Conservation (phyloP, 92 coral and sea anemone species). For the Umimayanthus chanpuru region DNA sequence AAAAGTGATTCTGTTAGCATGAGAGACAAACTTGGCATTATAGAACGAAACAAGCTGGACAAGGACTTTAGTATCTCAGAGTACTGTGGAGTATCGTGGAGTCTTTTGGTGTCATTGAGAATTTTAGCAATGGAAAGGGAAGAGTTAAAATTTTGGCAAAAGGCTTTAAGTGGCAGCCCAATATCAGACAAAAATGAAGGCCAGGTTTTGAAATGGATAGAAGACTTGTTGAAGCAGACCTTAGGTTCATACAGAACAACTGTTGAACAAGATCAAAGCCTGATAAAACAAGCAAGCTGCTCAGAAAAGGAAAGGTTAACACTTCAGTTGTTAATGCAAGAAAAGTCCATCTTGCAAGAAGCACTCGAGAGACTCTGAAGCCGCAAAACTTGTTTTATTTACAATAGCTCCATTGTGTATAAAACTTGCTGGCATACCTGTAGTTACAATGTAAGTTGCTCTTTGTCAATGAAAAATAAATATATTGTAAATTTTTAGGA, state of each 20-base stretch:
- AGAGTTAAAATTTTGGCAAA: slow-evolving; percentile 53
- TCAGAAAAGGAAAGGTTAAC: slow-evolving; percentile 57
- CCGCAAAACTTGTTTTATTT: background rate
- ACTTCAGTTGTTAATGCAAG: slow-evolving; percentile 63
- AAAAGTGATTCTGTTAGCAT: slow-evolving; percentile 33
- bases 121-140: slow-evolving; percentile 69
- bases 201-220: slow-evolving; percentile 51
- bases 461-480: background rate
- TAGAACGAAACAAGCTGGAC: slow-evolving; percentile 58
- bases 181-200: slow-evolving; percentile 43
- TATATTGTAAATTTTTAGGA: too few species aligned
- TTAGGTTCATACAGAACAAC: slow-evolving; percentile 43
- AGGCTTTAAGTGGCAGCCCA: slow-evolving; percentile 47
- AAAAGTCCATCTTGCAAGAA: slow-evolving; percentile 58
- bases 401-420: background rate
- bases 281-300: background rate
- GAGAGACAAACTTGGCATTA: slow-evolving; percentile 54
- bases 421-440: background rate
- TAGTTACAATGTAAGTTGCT: background rate
- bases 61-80: slow-evolving; percentile 66
- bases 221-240: slow-evolving; percentile 46
- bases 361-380: slow-evolving; percentile 28
- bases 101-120: slow-evolving; percentile 58
- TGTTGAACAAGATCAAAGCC: slow-evolving; percentile 14
- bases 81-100: slow-evolving; percentile 86